phyloP scores from a whole-genome alignment of 2,888 invertebrate genomes.

The Diarsia dahlii region DNA sequence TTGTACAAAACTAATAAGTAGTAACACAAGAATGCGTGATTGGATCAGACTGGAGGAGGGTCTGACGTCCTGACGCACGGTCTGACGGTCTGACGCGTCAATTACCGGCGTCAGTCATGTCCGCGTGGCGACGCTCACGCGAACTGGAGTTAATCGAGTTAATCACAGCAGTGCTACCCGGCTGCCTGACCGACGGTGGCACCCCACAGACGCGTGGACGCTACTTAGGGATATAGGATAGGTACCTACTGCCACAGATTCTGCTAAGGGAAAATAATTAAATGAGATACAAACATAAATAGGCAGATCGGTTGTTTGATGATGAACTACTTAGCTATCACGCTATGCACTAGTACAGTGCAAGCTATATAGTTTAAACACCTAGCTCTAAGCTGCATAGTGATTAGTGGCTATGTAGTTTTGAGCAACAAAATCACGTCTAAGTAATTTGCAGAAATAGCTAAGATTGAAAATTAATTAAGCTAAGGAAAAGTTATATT shows the following conservation, averaged over 20 bases:
- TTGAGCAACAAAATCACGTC: background rate
- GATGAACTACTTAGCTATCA: too few species aligned
- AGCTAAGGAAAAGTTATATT: too few species aligned
- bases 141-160: constrained; percentile 39
- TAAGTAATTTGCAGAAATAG: background rate
- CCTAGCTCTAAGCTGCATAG: too few species aligned
- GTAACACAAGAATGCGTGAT: constrained; percentile 6
- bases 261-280: background rate
- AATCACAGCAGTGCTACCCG: constrained; percentile 30
- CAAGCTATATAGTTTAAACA: too few species aligned
- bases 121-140: constrained; percentile 33
- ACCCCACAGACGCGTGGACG: background rate
- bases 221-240: background rate
- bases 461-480: background rate
- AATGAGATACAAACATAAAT: background rate
- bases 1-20: constrained; percentile 4
- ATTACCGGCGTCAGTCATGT: constrained; percentile 35
- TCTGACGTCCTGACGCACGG: constrained; percentile 43
- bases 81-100: constrained; percentile 32
- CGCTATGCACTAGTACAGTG: too few species aligned
- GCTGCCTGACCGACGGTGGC: background rate
- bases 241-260: background rate
- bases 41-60: constrained; percentile 44
- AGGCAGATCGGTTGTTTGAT: background rate
- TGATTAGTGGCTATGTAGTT: too few species aligned